Evolutionary conservation across 53 echinoderm and acorn worm species (phyloP).

Genomic region (Echinometra lucunter): DNA sequence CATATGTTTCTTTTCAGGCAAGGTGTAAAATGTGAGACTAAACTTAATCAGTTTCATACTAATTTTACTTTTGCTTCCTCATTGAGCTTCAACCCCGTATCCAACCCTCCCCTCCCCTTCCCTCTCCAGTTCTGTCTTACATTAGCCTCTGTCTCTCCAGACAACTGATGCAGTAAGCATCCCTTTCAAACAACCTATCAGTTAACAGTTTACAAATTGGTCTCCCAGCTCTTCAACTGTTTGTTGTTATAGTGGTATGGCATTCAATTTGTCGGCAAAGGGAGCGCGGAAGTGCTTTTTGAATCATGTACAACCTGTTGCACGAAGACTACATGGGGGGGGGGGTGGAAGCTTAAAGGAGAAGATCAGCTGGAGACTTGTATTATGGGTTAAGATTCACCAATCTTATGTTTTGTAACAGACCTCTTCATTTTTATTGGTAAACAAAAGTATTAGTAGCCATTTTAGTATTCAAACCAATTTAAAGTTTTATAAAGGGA

Average conservation of each 20-base stretch:
- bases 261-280: constrained; percentile 40
- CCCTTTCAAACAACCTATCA: constrained; percentile 44
- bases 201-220: constrained; percentile 39
- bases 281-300: constrained; percentile 16
- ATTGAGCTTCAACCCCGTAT: background rate
- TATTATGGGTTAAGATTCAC: no score
- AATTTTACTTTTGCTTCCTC: background rate
- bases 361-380: background rate
- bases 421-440: no score
- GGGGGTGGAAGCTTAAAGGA: background rate
- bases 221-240: constrained; percentile 19
- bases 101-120: background rate
- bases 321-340: background rate
- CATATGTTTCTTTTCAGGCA: no score
- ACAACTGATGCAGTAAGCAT: background rate
- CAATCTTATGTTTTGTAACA: no score
- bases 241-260: constrained; percentile 5
- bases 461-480: no score
- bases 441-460: no score
- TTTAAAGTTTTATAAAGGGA: no score
- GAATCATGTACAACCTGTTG: constrained; percentile 21
- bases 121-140: background rate
- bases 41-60: background rate
- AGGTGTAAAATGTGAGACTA: no score
- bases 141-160: background rate